A percentile compares a stretch with the other conserved stretches of the same genome.
These are phyloP conservation scores for Octomys mimax DNA, from an alignment of 2,797 vertebrate genomes.

Conservation along the genomic window DNA sequence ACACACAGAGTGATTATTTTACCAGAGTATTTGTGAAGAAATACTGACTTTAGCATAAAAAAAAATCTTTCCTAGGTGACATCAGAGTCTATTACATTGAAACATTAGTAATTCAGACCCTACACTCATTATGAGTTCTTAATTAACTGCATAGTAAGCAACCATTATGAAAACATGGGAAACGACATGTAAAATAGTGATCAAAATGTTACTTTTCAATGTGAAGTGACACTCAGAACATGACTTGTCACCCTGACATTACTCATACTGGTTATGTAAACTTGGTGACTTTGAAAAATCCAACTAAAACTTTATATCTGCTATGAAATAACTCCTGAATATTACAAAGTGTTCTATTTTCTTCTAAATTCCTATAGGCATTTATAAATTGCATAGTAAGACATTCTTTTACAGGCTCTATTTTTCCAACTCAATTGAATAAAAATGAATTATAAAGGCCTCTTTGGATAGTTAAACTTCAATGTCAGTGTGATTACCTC, in stretches of 20 bases:
- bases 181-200: neutral
- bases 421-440: neutral
- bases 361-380: neutral
- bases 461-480: neutral
- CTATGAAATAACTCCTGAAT: neutral
- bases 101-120: neutral
- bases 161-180: neutral
- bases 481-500: neutral
- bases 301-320: neutral
- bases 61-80: neutral
- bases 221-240: neutral
- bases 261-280: neutral
- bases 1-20: neutral
- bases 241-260: neutral
- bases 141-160: constrained; percentile 34
- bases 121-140: neutral
- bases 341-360: neutral
- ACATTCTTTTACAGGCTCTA: neutral
- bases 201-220: neutral
- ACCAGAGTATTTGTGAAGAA: neutral
- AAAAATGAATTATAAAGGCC: neutral
- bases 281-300: neutral
- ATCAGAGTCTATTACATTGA: constrained; percentile 43
- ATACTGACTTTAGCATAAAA: neutral
- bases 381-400: neutral